Evolutionary conservation across 2,888 invertebrate species (phyloP).

Genomic region (Pyrrhosoma nymphula): DNA sequence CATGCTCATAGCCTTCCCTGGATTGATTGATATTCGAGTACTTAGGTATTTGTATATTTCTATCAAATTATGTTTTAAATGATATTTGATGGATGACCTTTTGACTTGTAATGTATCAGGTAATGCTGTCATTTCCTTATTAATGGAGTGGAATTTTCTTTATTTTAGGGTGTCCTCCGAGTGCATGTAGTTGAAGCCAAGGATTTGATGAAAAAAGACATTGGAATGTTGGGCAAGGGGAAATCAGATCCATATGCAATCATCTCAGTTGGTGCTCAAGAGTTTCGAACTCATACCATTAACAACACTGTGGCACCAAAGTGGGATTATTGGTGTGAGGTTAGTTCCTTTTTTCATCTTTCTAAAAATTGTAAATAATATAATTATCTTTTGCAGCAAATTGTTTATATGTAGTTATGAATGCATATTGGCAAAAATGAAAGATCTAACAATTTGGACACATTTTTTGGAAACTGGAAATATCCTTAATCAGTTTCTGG

Average conservation of each 20-base stretch:
- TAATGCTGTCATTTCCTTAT: neutral
- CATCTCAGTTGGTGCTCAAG: slow-evolving; percentile 94
- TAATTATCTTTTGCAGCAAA: neutral
- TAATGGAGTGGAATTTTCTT: neutral
- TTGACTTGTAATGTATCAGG: neutral
- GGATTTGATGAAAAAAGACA: slow-evolving; percentile 97
- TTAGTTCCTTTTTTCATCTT: slow-evolving; percentile 77
- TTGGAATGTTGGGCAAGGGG: slow-evolving; percentile 91
- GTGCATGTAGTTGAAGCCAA: slow-evolving; percentile 97
- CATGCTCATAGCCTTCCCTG: no score
- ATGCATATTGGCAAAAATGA: neutral
- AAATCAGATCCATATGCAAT: slow-evolving; percentile 99
- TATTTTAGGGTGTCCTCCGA: slow-evolving; percentile 91
- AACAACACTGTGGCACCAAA: slow-evolving; percentile 96
- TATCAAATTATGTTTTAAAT: no score
- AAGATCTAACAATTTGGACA: neutral
- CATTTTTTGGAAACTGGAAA: neutral
- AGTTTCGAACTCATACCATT: slow-evolving; percentile 95
- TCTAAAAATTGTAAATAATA: neutral
- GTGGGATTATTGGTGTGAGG: slow-evolving; percentile 99
- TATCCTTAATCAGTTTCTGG: neutral
- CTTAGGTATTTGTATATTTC: no score
- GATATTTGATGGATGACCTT: neutral
- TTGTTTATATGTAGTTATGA: neutral
- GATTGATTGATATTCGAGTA: no score